Base-by-base conservation (phyloP, 1,140 invertebrate species). In the Drosophila pachea region DNA sequence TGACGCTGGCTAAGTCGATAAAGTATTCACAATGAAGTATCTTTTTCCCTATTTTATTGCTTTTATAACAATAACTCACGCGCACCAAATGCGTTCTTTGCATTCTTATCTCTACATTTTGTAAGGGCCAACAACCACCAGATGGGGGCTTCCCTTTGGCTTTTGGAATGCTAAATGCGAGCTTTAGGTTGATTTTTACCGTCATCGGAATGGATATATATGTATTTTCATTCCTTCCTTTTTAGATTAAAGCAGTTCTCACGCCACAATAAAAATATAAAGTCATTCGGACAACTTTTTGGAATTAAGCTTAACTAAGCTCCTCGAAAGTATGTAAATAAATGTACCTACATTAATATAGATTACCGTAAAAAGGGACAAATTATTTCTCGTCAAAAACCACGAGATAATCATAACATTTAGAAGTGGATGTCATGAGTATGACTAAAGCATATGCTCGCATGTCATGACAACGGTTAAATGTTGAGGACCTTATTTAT, bases 391-490 rank as follows among this genome's bases (percentile, higher is more conserved):
- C 1, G 3, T 22, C 22, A 22, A 22, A 22, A 22, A 22, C 22
- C 22, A 3, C 22, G 22, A 22, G 22, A 22, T 1, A 3, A 22
- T 22, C 1, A 3, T 22, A 22, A 22, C 22, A 22, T 22, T 22
- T 22, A 22, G 22, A 22, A 22, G 22, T 22, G 22, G 22, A 22
- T 22, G 22, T 22, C 22, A 48, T 43, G 31, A 38, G 35, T 7
- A 45, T 35, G 50, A 47, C 5, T n/a, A 56, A 50, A 64, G 50
- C 14, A 75, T 64, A 73, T 54, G 58, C 50, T 70, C 56, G 56
- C 78, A 82, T 55, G 60, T 77, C 61, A 69, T 77, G 78, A 82
- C 75, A 82, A 64, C 76, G 72, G 72, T 75, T 67, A 60, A 61
- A 48, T 55, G 60, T 7, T 43, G 36, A 47, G 38, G 61, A 48